phyloP scores from a whole-genome alignment of 2,797 vertebrate genomes.

The Mormyrops boulengeri region DNA sequence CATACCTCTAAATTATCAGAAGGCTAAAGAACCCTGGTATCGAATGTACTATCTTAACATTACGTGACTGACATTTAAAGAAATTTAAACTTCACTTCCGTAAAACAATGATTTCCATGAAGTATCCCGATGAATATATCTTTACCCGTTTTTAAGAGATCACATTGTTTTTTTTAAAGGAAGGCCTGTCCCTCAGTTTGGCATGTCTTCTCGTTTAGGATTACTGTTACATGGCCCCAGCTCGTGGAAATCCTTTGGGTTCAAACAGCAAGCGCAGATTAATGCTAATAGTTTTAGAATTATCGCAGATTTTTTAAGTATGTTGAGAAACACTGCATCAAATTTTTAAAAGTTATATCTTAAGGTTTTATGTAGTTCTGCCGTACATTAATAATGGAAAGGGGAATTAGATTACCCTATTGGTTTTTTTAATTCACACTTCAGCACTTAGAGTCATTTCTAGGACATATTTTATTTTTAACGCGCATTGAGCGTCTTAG shows the following conservation, averaged over 20 bases:
- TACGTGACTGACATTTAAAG: not conserved
- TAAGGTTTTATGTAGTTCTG: not conserved
- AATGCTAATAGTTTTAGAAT: not conserved
- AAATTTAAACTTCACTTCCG: not conserved
- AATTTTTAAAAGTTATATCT: not conserved
- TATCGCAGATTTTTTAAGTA: not conserved
- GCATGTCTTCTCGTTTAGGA: not conserved
- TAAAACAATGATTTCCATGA: not conserved
- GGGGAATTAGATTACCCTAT: not conserved
- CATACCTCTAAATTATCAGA: not conserved
- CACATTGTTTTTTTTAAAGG: not conserved
- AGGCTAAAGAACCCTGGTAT: not conserved
- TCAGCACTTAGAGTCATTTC: not conserved
- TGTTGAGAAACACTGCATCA: not conserved
- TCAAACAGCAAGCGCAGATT: not conserved
- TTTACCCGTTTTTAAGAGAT: not conserved
- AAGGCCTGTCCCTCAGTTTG: not conserved
- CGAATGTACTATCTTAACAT: not conserved
- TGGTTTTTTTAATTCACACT: not conserved
- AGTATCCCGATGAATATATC: not conserved
- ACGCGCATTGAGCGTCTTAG: not conserved
- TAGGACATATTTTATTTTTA: not conserved
- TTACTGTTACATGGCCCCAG: not conserved
- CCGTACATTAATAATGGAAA: not conserved
- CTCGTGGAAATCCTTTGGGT: not conserved